phyloP scores from a whole-genome alignment of 2,888 invertebrate genomes.

The Cosmorhoe ocellata region DNA sequence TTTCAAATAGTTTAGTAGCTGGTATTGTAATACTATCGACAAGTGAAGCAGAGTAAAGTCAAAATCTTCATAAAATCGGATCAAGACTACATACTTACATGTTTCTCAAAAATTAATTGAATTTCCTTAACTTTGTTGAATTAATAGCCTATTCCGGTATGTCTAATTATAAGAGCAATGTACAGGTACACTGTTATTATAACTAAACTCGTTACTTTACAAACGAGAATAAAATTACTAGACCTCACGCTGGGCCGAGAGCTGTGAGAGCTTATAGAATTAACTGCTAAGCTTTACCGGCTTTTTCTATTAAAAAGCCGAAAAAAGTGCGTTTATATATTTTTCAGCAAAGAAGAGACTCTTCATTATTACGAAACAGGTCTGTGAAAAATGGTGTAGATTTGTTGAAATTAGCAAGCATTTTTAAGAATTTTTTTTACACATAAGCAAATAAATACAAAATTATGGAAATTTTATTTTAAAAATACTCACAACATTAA shows the following conservation, averaged over 20 bases:
- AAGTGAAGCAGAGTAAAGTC: too few species aligned
- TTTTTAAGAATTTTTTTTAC: too few species aligned
- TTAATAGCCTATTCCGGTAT: conserved; percentile 21
- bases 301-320: conserved; percentile 1
- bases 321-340: background rate
- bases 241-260: conserved; percentile 55
- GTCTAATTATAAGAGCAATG: conserved; percentile 31
- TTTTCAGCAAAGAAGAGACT: too few species aligned
- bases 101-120: conserved; percentile 13
- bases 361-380: too few species aligned
- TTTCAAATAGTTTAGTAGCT: too few species aligned
- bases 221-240: conserved; percentile 56
- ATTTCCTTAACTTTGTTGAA: conserved; percentile 19
- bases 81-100: background rate
- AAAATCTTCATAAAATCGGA: background rate
- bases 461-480: too few species aligned
- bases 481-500: too few species aligned
- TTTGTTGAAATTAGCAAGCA: too few species aligned
- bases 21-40: too few species aligned
- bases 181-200: conserved; percentile 44
- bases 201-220: conserved; percentile 47
- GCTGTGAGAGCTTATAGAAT: background rate
- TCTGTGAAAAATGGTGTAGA: too few species aligned
- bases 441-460: too few species aligned
- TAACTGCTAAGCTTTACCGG: background rate